A percentile compares a stretch with the other conserved stretches of the same genome.
Evolutionary conservation across 2,113 vertebrate species (phyloP).

Genomic region (Camelus bactrianus): DNA sequence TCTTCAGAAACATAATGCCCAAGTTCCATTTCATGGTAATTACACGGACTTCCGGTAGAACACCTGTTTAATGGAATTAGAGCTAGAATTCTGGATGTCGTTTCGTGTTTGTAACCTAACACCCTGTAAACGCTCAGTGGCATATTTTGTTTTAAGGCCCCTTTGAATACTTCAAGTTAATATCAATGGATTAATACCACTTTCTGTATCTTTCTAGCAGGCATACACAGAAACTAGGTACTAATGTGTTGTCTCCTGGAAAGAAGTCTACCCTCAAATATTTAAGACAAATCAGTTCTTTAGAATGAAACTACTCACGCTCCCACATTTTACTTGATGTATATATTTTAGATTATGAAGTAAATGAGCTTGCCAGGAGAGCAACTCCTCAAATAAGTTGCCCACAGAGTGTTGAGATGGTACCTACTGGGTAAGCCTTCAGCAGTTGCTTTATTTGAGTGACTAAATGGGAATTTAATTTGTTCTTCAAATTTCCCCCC

Average conservation of each 20-base stretch:
- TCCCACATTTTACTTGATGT: slow-evolving; percentile 48
- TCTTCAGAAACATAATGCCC: slow-evolving; percentile 58
- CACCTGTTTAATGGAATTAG: slow-evolving; percentile 23
- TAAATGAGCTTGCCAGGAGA: slow-evolving; percentile 54
- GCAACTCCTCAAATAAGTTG: slow-evolving; percentile 52
- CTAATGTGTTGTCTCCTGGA: neutral
- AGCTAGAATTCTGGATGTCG: neutral
- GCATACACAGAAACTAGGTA: neutral
- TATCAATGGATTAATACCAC: neutral
- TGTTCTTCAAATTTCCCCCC: slow-evolving; percentile 38
- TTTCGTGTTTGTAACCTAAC: neutral
- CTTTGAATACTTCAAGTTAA: neutral
- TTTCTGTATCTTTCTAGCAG: neutral
- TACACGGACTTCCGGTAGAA: slow-evolving; percentile 59
- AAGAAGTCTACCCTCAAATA: neutral
- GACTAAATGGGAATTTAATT: slow-evolving; percentile 67
- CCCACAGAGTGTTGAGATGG: slow-evolving; percentile 32
- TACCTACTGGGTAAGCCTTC: neutral
- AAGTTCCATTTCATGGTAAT: slow-evolving; percentile 67
- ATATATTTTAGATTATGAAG: slow-evolving; percentile 10
- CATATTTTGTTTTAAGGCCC: neutral
- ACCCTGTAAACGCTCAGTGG: neutral
- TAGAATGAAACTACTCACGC: slow-evolving; percentile 30
- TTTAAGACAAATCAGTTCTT: slow-evolving; percentile 11
- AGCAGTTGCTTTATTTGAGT: neutral